Percentiles rank a stretch among this genome's conserved stretches.
Conservation (phyloP, 2,888 invertebrate genomes). For the Maniola hyperantus region DNA sequence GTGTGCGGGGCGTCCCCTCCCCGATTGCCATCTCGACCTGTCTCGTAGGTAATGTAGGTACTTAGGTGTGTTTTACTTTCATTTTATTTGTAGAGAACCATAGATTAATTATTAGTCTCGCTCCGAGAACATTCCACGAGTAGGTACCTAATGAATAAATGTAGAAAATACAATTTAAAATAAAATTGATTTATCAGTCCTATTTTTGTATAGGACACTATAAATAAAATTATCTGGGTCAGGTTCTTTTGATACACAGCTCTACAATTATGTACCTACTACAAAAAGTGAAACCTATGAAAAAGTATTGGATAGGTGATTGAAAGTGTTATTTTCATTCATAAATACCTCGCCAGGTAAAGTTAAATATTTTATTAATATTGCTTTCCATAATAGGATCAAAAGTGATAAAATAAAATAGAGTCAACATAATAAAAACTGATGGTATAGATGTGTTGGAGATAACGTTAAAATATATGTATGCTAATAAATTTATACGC, state of each 20-base stretch:
- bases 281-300: no score
- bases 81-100: no score
- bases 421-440: conserved; percentile 10
- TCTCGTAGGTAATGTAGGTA: not conserved
- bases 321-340: no score
- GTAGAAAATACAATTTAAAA: not conserved
- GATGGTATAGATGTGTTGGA: not conserved
- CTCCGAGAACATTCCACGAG: not conserved
- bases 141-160: not conserved
- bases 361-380: not conserved
- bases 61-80: not conserved
- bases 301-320: no score
- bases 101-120: no score
- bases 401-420: conserved; percentile 9
- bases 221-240: no score
- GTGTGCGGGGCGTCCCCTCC: no score
- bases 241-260: no score
- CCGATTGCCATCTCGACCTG: no score
- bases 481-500: conserved; percentile 29
- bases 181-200: not conserved
- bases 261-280: no score
- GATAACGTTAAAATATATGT: conserved; percentile 11
- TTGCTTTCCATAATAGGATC: not conserved
- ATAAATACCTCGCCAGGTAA: not conserved
- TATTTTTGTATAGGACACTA: not conserved